Evolutionary conservation across 2,888 invertebrate genomes (phyloP).

Genomic region (Zaprionus bogoriensis): DNA sequence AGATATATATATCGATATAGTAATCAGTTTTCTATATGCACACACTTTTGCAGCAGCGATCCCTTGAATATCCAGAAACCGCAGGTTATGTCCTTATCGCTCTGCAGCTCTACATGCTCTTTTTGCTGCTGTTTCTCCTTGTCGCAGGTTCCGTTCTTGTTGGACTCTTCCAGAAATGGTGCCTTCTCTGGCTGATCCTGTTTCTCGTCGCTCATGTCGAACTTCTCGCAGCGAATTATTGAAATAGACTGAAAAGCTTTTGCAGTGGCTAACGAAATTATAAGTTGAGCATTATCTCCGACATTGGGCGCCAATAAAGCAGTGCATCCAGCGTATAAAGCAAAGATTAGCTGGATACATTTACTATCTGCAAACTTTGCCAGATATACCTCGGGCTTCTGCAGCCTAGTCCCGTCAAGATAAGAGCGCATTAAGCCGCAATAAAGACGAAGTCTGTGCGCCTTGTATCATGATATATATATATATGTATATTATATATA

Average conservation of each 20-base stretch:
- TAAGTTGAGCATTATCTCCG: conserved; percentile 17
- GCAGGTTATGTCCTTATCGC: conserved; percentile 84
- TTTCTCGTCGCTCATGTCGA: neutral
- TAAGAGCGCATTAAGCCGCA: neutral
- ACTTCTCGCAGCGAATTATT: neutral
- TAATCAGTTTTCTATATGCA: conserved; percentile 83
- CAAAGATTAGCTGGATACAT: conserved; percentile 11
- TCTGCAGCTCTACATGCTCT: neutral
- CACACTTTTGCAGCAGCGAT: conserved; percentile 84
- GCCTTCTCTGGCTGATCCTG: conserved; percentile 6
- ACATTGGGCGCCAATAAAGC: conserved; percentile 19
- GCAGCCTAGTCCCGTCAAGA: neutral
- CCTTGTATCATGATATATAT: conserved; percentile 3
- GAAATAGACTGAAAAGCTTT: conserved; percentile 8
- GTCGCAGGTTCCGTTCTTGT: neutral
- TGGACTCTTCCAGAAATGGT: conserved; percentile 6
- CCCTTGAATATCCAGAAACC: conserved; percentile 86
- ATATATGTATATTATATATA: neutral
- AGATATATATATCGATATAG: neutral
- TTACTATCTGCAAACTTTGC: conserved; percentile 1
- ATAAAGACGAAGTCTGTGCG: no score
- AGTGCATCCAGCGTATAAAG: conserved; percentile 12
- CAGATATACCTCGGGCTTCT: neutral
- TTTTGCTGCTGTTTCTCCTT: conserved; percentile 2
- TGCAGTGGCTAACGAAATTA: conserved; percentile 7